Evolutionary conservation across 2,113 vertebrate species (phyloP), one percentile per base, ranked within the genome.

Genomic region (Choloepus hoffmanni): DNA sequence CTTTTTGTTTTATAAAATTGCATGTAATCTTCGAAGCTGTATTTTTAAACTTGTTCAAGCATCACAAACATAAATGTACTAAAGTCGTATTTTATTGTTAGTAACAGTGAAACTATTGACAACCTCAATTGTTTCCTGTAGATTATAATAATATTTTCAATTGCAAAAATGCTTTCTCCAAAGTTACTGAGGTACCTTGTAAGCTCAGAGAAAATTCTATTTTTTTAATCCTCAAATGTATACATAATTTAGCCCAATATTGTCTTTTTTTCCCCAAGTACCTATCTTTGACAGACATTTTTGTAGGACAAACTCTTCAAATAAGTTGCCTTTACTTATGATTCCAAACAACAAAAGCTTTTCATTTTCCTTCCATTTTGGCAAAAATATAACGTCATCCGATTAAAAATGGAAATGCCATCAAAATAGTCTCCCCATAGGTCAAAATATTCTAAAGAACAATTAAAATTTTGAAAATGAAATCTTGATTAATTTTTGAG

Each of bases 121-220:
- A 77, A 10, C 55, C 40, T 94, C 92, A 96, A 15, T 48, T 76
- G 24, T 40, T 90, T 55, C 78, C 55, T 78, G n/a, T 84, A 74
- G 72, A 81, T 92, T 84, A 77, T 81, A 70, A 68, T 81, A 78
- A 74, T 70, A 94, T 82, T 87, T 97, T 96, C 94, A 92, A 97
- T 60, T 95, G 85, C 90, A 26, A 96, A 97, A 95, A 88, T 73
- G 84, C 16, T 65, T 95, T 77, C 82, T 88, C 67, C 36, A 58
- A 85, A 94, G 55, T 88, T 94, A 88, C 30, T 77, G 36, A 55
- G 55, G 81, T 45, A 26, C 8, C 13, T 89, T 95, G 63, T 62
- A 94, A 95, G 58, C 90, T 94, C 65, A 92, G 68, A 78, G 82
- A 19, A 92, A 93, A 77, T 92, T 92, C 85, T 73, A 26, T 30